Evolutionary conservation across 2,113 vertebrate species (phyloP), one percentile per base, ranked within the genome.

Genomic region (Acinonyx jubatus): DNA sequence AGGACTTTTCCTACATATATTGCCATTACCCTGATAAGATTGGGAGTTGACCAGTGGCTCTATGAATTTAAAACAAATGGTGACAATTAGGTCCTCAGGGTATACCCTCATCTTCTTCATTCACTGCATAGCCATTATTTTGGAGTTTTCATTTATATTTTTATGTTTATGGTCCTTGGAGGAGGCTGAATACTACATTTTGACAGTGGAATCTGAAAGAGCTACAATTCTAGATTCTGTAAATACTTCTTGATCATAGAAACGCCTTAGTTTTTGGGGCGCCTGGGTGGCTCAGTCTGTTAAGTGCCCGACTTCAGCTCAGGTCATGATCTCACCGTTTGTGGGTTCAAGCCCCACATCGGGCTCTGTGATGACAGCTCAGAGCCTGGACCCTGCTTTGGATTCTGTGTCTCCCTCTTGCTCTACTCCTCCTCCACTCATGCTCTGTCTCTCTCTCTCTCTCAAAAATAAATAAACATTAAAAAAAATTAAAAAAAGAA

Each of bases 91-190:
- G 36, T 61, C 88, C 18, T 69, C 1, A 52, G 33, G 31, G 14
- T 16, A 68, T 7, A 63, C 19, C 18, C n/a, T 85, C 33, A 38
- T 4, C 16, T 84, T 71, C 23, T 81, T 82, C 61, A n/a, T 7
- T 87, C 36, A 31, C 18, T 86, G 94, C 18, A 82, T 50, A 89
- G 7, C 68, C 21, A 71, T 55, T 82, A 33, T 61, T 96, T 91
- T 95, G 38, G 18, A 78, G n/a, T 91, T 84, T 94, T 65, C n/a
- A 68, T 92, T 95, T 48, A 61, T 41, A 78, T 94, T 88, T 96
- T 82, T 23, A 92, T 68, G 29, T 86, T n/a, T 89, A 25, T 38
- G 14, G 33, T n/a, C 41, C 19, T 84, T 89, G 41, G 38, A 68
- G 61, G 7, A 93, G 21, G n/a, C 33, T 61, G 33, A 87, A 12